phyloP scores from a whole-genome alignment of 2,113 vertebrate genomes.

The Myotis yumanensis region DNA sequence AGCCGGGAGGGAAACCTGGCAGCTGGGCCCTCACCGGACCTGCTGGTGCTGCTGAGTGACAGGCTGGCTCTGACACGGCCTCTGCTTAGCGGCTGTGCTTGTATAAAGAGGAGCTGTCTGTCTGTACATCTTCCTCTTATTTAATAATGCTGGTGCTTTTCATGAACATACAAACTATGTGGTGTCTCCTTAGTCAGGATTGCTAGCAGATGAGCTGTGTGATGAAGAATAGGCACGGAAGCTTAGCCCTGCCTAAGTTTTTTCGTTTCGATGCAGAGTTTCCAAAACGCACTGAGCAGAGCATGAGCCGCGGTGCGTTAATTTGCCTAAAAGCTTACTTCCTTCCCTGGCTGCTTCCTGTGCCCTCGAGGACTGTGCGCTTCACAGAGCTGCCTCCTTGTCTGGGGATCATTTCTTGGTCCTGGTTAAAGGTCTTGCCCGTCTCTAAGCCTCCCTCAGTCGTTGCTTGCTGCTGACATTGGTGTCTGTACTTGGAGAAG shows the following conservation, averaged over 20 bases:
- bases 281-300: not conserved
- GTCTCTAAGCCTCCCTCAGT: not conserved
- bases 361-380: not conserved
- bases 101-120: not conserved
- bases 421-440: not conserved
- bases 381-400: not conserved
- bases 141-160: not conserved
- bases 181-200: not conserved
- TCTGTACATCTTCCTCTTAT: accelerated
- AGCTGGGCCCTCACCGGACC: accelerated
- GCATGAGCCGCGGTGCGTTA: not conserved
- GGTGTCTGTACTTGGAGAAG: not conserved
- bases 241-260: not conserved
- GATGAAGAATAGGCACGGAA: not conserved
- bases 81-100: not conserved
- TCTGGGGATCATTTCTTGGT: not conserved
- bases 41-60: not conserved
- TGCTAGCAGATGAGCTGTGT: not conserved
- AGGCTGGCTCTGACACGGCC: no score
- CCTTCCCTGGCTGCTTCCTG: not conserved
- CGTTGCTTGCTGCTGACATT: not conserved
- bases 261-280: not conserved
- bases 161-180: not conserved
- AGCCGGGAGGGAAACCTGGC: not conserved
- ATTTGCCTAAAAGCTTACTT: not conserved